Evolutionary conservation across 2,797 vertebrate genomes (phyloP), one percentile per base, ranked within the genome.

Genomic region (Sternarchorhynchus goeldii): DNA sequence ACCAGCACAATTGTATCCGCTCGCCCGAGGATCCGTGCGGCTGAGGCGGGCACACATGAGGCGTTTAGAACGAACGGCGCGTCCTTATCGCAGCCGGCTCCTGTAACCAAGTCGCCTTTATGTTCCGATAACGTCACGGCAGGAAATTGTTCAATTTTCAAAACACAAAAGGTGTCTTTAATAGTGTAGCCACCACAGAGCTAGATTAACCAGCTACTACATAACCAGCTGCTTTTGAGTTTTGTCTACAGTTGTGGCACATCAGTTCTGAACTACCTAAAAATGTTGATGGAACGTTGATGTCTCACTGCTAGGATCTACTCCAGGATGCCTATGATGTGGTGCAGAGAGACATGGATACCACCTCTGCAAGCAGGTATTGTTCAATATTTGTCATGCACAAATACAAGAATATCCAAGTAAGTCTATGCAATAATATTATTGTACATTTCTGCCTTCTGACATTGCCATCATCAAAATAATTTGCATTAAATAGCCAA

Each of bases 281-380:
- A 66, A 36, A n/a, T 53, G 14, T n/a, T 20, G 62, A 32, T 32
- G 21, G 31, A 39, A 29, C 14, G 32, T 56, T 64, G 20, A 64
- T 50, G 29, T 74, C 5, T 63, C 39, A 18, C 7, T 74, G 6
- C 17, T 41, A 86, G 85, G 85, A 85, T 55, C 73, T 83, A 21
- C 78, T 86, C 10, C 82, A 87, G 76, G 84, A 85, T 59, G 85
- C 77, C 2, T 84, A 70, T 63, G 82, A 85, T 36, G 79, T 85
- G 55, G 64, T 84, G 66, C 81, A 81, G 62, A 81, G 65, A 64
- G 84, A 87, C 67, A 77, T 82, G 76, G 71, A 82, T 69, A 34
- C 79, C 18, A 41, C 67, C 55, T 62, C 73, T 20, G 20, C 1
- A 63, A 56, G 77, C 62, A 82, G 83, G 85, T 85, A 62, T 32